Conservation (phyloP, 1,140 invertebrate genomes). For the Drosophila repleta region DNA sequence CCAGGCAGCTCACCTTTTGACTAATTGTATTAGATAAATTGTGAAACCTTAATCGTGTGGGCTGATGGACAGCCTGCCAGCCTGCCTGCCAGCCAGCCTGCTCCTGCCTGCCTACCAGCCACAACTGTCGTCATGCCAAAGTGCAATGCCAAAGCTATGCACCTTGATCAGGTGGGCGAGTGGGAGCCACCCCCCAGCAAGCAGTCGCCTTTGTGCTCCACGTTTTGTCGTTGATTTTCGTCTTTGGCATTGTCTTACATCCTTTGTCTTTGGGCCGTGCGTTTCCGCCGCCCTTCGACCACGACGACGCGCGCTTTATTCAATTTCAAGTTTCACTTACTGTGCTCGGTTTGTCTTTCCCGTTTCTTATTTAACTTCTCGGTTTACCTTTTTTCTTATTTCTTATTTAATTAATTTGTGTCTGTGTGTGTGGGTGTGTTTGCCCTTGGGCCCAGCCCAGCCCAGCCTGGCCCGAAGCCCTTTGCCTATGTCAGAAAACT, state of each 20-base stretch:
- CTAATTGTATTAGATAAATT: slow-evolving; percentile 83
- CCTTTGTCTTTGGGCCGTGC: slow-evolving; percentile 54
- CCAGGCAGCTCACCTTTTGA: slow-evolving; percentile 63
- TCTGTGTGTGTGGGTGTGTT: slow-evolving; percentile 18
- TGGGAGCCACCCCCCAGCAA: neutral
- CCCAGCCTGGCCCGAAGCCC: slow-evolving; percentile 50
- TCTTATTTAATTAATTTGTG: slow-evolving; percentile 80
- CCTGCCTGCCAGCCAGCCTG: neutral
- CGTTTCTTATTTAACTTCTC: slow-evolving; percentile 80
- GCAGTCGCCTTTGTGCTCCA: slow-evolving; percentile 5
- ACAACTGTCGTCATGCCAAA: slow-evolving; percentile 33
- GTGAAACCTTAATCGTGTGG: slow-evolving; percentile 79
- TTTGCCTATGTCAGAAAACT: slow-evolving; percentile 60
- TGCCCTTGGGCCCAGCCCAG: slow-evolving; percentile 1
- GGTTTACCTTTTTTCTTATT: slow-evolving; percentile 82
- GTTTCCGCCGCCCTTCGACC: slow-evolving; percentile 19
- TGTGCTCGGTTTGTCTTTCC: slow-evolving; percentile 73
- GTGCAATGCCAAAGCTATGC: slow-evolving; percentile 48
- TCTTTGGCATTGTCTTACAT: slow-evolving; percentile 67
- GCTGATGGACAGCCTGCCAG: slow-evolving; percentile 25
- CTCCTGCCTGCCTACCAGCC: neutral
- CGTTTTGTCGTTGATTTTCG: slow-evolving; percentile 24
- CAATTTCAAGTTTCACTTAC: slow-evolving; percentile 80
- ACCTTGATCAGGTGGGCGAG: slow-evolving; percentile 24
- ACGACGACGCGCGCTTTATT: slow-evolving; percentile 60